Conservation (phyloP, 2,113 vertebrate genomes). For the Cricetomys ansorgei region DNA sequence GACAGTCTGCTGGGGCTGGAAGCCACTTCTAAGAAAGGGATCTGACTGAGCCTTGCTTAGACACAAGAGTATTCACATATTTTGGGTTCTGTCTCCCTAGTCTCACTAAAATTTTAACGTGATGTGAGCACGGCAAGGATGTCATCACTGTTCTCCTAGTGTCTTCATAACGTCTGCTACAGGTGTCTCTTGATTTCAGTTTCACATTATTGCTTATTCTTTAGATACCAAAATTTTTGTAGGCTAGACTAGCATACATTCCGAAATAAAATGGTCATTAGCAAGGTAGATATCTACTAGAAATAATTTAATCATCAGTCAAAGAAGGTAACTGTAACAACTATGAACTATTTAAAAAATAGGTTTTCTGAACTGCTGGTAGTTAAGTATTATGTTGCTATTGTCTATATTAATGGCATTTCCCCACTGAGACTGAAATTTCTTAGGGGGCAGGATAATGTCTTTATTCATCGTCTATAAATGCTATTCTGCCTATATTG, state of each 20-base stretch:
- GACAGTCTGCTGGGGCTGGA: neutral
- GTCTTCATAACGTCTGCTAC: neutral
- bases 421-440: neutral
- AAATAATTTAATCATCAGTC: neutral
- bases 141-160: neutral
- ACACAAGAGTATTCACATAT: neutral
- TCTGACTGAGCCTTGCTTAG: neutral
- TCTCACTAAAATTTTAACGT: constrained; percentile 1
- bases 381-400: neutral
- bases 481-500: neutral
- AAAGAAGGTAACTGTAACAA: neutral
- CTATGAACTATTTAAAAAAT: neutral
- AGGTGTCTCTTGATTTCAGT: neutral
- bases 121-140: neutral
- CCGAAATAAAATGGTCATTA: neutral
- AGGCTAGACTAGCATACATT: neutral
- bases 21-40: neutral
- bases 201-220: neutral
- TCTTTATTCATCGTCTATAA: neutral
- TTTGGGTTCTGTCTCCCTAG: constrained; percentile 24
- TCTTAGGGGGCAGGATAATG: neutral
- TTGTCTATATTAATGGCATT: neutral
- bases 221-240: neutral
- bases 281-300: neutral
- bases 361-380: neutral